These are phyloP conservation scores for Trichogramma pretiosum DNA, from an alignment of 1,140 invertebrate species.

Conservation along the genomic window DNA sequence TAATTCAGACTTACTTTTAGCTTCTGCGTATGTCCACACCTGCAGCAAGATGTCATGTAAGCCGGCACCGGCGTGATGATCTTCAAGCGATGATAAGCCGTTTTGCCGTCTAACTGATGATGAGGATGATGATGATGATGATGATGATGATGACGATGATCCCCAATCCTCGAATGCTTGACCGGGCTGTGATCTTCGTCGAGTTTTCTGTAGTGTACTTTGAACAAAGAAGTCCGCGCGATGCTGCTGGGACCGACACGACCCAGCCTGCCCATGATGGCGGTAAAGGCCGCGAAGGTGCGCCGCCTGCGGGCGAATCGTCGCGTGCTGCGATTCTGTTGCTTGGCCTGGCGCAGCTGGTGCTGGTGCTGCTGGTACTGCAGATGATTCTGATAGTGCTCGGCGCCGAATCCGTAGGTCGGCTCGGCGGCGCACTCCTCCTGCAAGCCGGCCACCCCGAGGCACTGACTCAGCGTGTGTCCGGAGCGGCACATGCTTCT, in stretches of 20 bases:
- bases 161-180: constrained; percentile 24
- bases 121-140: background rate
- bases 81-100: no score
- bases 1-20: constrained; percentile 51
- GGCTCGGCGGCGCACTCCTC: background rate
- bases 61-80: constrained; percentile 47
- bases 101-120: constrained; percentile 20
- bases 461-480: constrained; percentile 7
- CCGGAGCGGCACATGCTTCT: constrained; percentile 13
- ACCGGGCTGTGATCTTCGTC: constrained; percentile 47
- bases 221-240: constrained; percentile 45
- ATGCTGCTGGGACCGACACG: constrained; percentile 33
- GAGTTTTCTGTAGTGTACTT: constrained; percentile 53
- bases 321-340: constrained; percentile 37
- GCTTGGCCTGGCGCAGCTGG: background rate
- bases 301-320: constrained; percentile 39
- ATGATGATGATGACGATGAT: background rate
- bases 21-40: constrained; percentile 55
- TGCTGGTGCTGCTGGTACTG: no score
- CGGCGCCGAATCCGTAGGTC: background rate
- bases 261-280: constrained; percentile 48
- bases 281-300: constrained; percentile 38
- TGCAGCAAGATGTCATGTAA: constrained; percentile 54
- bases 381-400: no score
- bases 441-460: constrained; percentile 10